Conservation (phyloP, 1,140 invertebrate genomes). For the Planococcus citri region DNA sequence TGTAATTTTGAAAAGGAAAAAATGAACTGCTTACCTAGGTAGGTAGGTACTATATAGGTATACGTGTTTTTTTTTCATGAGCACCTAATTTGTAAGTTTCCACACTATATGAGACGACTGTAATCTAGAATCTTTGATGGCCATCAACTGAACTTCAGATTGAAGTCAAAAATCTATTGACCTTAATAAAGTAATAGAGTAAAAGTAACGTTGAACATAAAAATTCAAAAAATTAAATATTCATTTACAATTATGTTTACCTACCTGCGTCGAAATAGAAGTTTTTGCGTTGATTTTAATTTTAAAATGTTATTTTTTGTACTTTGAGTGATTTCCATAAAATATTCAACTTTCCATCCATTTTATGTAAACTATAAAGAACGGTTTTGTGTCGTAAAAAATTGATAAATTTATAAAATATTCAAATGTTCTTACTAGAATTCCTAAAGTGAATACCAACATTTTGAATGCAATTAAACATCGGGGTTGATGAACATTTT, state of each 20-base stretch:
- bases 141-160: not conserved
- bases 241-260: not conserved
- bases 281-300: not conserved
- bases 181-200: constrained; percentile 7
- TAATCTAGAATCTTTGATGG: not conserved
- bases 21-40: too few relatives aligned
- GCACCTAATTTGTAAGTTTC: too few relatives aligned
- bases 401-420: not conserved
- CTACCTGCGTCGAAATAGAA: not conserved
- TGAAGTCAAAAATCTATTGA: not conserved
- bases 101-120: not conserved
- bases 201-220: not conserved
- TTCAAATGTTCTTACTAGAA: not conserved
- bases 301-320: not conserved
- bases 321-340: not conserved
- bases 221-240: constrained; percentile 8
- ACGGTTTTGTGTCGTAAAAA: not conserved
- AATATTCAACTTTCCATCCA: not conserved
- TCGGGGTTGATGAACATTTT: not conserved
- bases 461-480: not conserved
- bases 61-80: too few relatives aligned
- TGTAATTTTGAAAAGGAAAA: too few relatives aligned
- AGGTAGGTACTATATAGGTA: too few relatives aligned
- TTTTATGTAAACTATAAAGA: not conserved
- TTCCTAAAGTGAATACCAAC: not conserved